These are phyloP conservation scores for Acleris literana DNA, from an alignment of 2,888 invertebrate genomes.

Conservation along the genomic window DNA sequence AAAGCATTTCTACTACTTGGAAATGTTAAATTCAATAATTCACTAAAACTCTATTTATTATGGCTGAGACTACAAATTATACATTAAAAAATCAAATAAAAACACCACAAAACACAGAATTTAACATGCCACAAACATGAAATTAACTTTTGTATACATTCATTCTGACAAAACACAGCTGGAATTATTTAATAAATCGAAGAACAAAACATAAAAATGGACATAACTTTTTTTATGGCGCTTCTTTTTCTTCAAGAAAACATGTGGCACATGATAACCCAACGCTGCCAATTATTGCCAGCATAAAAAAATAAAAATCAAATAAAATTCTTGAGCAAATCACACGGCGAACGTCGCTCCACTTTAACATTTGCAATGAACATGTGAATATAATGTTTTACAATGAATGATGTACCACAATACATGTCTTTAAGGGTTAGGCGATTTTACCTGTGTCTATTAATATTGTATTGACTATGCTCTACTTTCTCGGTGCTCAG, in stretches of 20 bases:
- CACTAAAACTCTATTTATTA: constrained; percentile 44
- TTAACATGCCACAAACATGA: constrained; percentile 2
- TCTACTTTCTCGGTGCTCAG: constrained; percentile 22
- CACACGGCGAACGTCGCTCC: constrained; percentile 22
- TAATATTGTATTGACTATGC: constrained; percentile 62
- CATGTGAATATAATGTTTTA: constrained; percentile 28
- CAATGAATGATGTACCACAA: constrained; percentile 17
- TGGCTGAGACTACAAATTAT: constrained; percentile 44
- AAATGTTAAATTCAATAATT: constrained; percentile 24
- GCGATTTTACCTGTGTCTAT: constrained; percentile 62
- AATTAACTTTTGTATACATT: background rate
- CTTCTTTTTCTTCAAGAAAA: background rate
- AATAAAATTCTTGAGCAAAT: constrained; percentile 47
- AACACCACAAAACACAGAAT: constrained; percentile 12
- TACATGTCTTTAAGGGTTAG: constrained; percentile 27
- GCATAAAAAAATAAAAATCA: constrained; percentile 29
- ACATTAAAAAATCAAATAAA: constrained; percentile 33
- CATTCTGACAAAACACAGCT: background rate
- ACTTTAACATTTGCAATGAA: constrained; percentile 3
- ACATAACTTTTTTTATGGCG: background rate
- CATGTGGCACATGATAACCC: background rate
- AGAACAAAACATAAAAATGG: no score
- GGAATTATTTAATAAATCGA: background rate
- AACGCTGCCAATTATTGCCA: constrained; percentile 39
- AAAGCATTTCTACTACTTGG: constrained; percentile 15